A percentile compares a stretch with the other conserved stretches of the same genome.
Evolutionary conservation across 2,888 invertebrate genomes (phyloP).

Genomic region (Coenonympha glycerion): DNA sequence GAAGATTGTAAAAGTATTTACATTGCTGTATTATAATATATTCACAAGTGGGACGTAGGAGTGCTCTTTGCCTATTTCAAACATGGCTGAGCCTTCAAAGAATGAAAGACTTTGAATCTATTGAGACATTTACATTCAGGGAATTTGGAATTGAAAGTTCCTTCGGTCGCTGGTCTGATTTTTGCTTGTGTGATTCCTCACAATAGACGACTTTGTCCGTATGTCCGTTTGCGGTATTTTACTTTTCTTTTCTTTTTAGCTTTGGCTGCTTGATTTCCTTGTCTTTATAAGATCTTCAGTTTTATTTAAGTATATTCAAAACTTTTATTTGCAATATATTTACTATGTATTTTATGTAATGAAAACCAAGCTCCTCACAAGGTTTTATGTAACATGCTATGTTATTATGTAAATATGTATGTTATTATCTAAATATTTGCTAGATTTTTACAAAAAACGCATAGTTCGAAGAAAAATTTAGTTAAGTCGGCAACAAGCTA

Average conservation of each 20-base stretch:
- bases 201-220: constrained; percentile 16
- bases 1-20: too few species aligned
- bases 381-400: too few species aligned
- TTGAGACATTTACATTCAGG: constrained; percentile 22
- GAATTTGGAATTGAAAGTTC: constrained; percentile 17
- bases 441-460: too few species aligned
- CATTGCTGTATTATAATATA: too few species aligned
- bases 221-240: constrained; percentile 11
- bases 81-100: constrained; percentile 11
- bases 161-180: constrained; percentile 15
- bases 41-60: background rate
- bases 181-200: constrained; percentile 17
- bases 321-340: too few species aligned
- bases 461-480: too few species aligned
- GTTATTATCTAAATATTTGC: too few species aligned
- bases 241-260: constrained; percentile 13
- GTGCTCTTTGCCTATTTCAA: constrained; percentile 6
- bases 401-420: too few species aligned
- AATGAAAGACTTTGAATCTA: constrained; percentile 18
- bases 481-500: too few species aligned
- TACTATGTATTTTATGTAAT: too few species aligned
- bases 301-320: too few species aligned
- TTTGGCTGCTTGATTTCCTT: constrained; percentile 1
- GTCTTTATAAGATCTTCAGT: background rate
- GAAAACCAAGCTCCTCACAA: too few species aligned